Evolutionary conservation across 30 jellyfish, hydroid and myxozoan genomes (phyloP).

Genomic region (Catostylus mosaicus): DNA sequence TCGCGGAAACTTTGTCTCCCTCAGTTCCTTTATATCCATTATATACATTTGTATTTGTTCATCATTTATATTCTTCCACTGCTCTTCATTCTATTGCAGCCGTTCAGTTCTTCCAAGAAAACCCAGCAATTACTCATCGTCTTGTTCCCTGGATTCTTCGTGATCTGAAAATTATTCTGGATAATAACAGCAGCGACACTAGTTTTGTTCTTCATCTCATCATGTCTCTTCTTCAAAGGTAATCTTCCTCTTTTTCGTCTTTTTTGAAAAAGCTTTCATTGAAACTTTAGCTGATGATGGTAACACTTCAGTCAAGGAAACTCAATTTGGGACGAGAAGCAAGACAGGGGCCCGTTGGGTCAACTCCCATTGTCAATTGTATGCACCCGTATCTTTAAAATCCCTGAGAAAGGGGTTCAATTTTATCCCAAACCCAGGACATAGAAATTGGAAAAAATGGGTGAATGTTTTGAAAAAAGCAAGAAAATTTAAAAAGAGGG

Average conservation of each 20-base stretch:
- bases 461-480: not conserved
- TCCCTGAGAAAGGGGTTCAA: not conserved
- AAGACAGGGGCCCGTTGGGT: not conserved
- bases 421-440: not conserved
- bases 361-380: not conserved
- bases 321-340: not conserved
- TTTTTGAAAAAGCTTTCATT: not conserved
- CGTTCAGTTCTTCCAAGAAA: slow-evolving; percentile 60
- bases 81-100: slow-evolving; percentile 46
- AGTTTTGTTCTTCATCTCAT: slow-evolving; percentile 82
- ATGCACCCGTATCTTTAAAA: not conserved
- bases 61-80: too few species aligned
- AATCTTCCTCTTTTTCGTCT: not conserved
- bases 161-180: slow-evolving; percentile 77
- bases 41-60: not conserved
- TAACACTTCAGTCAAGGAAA: not conserved
- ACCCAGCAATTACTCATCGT: slow-evolving; percentile 90
- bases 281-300: too few species aligned
- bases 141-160: slow-evolving; percentile 94
- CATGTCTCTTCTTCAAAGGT: slow-evolving; percentile 75
- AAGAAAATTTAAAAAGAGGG: too few species aligned
- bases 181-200: slow-evolving; percentile 52
- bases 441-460: not conserved
- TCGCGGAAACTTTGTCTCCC: not conserved
- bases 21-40: not conserved